Conservation (phyloP, 2,888 invertebrate species). For the Elegia similella region DNA sequence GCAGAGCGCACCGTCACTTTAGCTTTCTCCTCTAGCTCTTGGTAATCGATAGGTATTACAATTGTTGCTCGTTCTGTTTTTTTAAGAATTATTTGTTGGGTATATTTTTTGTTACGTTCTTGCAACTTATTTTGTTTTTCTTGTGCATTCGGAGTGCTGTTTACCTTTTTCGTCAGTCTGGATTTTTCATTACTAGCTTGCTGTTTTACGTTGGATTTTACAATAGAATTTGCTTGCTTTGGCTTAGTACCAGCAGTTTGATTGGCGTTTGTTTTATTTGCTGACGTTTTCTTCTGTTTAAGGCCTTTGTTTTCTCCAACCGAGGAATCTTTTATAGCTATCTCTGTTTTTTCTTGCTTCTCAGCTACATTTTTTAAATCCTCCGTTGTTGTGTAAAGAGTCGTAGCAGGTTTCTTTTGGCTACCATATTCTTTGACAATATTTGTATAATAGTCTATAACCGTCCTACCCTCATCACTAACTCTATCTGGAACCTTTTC, state of each 20-base stretch:
- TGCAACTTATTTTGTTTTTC: conserved; percentile 37
- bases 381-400: conserved; percentile 83
- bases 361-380: conserved; percentile 83
- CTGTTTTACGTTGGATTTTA: conserved; percentile 23
- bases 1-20: conserved; percentile 85
- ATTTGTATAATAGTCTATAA: conserved; percentile 90
- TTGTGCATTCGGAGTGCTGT: conserved; percentile 24
- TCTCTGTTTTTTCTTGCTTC: conserved; percentile 73
- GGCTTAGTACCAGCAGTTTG: conserved; percentile 33
- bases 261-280: conserved; percentile 38
- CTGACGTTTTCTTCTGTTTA: conserved; percentile 38
- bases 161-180: conserved; percentile 30
- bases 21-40: conserved; percentile 83
- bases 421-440: conserved; percentile 87
- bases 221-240: conserved; percentile 34
- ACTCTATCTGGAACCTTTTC: conserved; percentile 59
- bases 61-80: conserved; percentile 71
- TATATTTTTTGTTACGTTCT: conserved; percentile 37
- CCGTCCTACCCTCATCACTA: conserved; percentile 85
- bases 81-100: conserved; percentile 58
- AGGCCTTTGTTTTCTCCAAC: conserved; percentile 39
- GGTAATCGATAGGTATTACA: conserved; percentile 74
- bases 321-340: conserved; percentile 47
- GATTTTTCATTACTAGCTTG: conserved; percentile 20
- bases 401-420: conserved; percentile 69